These are phyloP conservation scores for Atlantisia rogersi DNA, from an alignment of 2,113 vertebrate species.

Conservation along the genomic window DNA sequence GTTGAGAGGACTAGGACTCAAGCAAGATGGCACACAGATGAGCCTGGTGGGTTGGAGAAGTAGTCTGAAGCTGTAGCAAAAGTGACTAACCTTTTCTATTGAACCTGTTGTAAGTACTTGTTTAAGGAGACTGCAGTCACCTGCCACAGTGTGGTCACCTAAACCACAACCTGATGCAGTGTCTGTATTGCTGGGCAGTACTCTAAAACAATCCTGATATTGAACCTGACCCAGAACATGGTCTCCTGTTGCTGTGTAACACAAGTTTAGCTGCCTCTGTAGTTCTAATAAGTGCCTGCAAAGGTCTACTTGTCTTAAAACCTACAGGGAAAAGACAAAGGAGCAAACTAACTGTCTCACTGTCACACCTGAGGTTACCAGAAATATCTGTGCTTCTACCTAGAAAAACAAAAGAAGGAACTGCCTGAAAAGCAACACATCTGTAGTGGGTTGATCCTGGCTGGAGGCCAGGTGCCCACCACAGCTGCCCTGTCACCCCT, in stretches of 20 bases:
- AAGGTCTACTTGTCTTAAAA: not conserved
- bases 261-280: not conserved
- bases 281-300: not conserved
- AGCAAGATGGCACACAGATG: not conserved
- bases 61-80: not conserved
- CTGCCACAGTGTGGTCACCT: not conserved
- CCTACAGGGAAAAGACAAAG: not conserved
- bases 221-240: not conserved
- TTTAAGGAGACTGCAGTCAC: not conserved
- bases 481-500: too few relatives aligned
- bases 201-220: not conserved
- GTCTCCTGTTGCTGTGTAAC: not conserved
- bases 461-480: too few relatives aligned
- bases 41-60: not conserved
- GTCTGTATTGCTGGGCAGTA: accelerated
- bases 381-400: not conserved
- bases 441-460: too few relatives aligned
- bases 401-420: not conserved
- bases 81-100: not conserved
- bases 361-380: not conserved
- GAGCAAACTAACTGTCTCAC: not conserved
- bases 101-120: not conserved
- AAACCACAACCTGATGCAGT: not conserved
- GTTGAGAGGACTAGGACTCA: not conserved
- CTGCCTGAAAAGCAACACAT: not conserved